Evolutionary conservation across 2,113 vertebrate genomes (phyloP).

Genomic region (Hiodon tergisus): DNA sequence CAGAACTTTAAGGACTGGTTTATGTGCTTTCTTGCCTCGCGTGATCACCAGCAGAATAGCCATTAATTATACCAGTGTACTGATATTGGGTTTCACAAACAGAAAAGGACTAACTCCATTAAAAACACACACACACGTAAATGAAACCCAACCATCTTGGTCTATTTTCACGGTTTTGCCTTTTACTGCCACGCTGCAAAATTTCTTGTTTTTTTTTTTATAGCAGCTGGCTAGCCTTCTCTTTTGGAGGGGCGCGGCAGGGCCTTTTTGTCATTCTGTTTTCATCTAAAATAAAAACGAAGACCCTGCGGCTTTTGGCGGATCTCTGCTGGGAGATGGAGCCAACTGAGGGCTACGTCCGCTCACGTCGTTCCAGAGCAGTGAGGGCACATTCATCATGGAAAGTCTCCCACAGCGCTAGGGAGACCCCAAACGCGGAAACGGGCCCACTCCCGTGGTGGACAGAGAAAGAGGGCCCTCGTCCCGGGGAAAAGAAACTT

Average conservation of each 20-base stretch:
- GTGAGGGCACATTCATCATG: background rate
- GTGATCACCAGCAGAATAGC: constrained; percentile 16
- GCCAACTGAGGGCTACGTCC: background rate
- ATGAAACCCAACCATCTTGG: background rate
- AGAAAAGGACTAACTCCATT: constrained; percentile 4
- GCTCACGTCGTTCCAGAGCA: background rate
- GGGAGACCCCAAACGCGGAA: background rate
- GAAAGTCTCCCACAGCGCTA: no score
- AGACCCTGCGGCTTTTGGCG: background rate
- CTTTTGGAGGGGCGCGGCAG: background rate
- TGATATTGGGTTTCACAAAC: constrained; percentile 1
- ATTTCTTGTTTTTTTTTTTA: constrained; percentile 3
- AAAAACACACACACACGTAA: background rate
- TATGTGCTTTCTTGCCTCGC: background rate
- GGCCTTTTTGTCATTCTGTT: background rate
- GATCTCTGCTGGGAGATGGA: background rate
- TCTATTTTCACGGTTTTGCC: background rate
- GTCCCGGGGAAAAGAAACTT: background rate
- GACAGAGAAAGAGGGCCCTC: background rate
- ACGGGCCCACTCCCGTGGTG: no score
- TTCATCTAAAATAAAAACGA: background rate
- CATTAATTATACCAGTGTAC: background rate
- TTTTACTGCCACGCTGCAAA: constrained; percentile 13
- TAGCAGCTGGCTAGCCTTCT: constrained; percentile 3
- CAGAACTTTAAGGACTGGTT: background rate